These are phyloP conservation scores for Agelas oroides DNA, from an alignment of 37 sponge, comb jelly and placozoan species.

Conservation along the genomic window DNA sequence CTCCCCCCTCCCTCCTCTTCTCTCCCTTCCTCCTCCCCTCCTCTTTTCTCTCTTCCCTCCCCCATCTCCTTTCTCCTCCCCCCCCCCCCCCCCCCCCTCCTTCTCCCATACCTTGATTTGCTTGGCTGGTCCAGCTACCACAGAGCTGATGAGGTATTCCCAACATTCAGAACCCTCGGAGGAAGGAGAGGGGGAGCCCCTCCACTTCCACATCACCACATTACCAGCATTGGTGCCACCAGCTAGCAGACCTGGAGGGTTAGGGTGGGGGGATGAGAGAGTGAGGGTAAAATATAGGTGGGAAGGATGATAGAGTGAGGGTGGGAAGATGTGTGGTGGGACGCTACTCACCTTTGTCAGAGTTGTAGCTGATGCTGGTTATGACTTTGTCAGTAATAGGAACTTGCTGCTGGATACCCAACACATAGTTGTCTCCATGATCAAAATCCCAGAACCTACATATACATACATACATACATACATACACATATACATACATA, in stretches of 20 bases:
- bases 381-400: constrained; percentile 37
- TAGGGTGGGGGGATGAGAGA: not conserved
- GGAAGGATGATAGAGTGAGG: too few relatives aligned
- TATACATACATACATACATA: not conserved
- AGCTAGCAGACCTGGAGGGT: constrained; percentile 72
- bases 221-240: constrained; percentile 86
- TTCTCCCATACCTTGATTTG: constrained; percentile 51
- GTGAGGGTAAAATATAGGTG: too few relatives aligned
- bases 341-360: constrained; percentile 45
- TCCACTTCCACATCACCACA: constrained; percentile 79
- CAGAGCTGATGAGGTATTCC: constrained; percentile 56
- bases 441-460: constrained; percentile 91
- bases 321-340: too few relatives aligned
- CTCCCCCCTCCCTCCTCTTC: too few relatives aligned
- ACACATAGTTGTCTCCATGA: constrained; percentile 74
- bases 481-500: not conserved
- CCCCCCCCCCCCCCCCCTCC: not conserved
- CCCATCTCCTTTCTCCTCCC: not conserved
- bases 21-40: too few relatives aligned
- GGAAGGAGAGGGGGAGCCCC: not conserved
- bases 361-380: constrained; percentile 71
- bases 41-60: not conserved
- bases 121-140: constrained; percentile 28
- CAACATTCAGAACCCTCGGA: constrained; percentile 38
- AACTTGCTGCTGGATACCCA: constrained; percentile 39